Evolutionary conservation across 2,888 invertebrate species (phyloP).

Genomic region (Psylliodes chrysocephalus): DNA sequence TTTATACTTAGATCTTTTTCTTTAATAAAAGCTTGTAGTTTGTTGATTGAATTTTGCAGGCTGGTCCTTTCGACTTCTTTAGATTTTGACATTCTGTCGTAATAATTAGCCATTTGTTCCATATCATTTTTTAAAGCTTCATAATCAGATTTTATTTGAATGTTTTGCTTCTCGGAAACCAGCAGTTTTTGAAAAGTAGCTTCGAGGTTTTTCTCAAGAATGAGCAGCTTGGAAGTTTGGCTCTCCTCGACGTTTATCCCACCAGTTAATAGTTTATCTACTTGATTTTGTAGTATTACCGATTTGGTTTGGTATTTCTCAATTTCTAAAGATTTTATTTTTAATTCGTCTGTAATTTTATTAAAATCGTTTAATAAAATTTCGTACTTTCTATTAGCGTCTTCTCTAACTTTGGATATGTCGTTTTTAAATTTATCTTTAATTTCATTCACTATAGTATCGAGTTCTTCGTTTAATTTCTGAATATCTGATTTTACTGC

Average conservation of each 20-base stretch:
- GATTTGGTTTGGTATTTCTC: constrained; percentile 69
- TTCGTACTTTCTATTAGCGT: constrained; percentile 70
- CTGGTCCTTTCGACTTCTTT: constrained; percentile 70
- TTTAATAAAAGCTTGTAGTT: constrained; percentile 61
- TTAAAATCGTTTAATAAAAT: constrained; percentile 69
- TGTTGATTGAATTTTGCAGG: constrained; percentile 61
- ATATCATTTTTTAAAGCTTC: constrained; percentile 70
- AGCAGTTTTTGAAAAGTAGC: constrained; percentile 71
- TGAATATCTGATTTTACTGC: constrained; percentile 65
- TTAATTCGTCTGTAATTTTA: constrained; percentile 68
- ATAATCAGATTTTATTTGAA: constrained; percentile 69
- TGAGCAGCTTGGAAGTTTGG: constrained; percentile 59
- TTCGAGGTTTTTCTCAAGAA: constrained; percentile 69
- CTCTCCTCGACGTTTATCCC: constrained; percentile 59
- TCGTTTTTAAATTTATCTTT: constrained; percentile 70
- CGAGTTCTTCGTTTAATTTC: constrained; percentile 67
- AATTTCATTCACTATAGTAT: constrained; percentile 68
- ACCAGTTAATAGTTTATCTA: constrained; percentile 62
- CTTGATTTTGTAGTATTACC: constrained; percentile 67
- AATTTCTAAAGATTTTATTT: constrained; percentile 67
- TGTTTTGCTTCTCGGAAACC: constrained; percentile 69
- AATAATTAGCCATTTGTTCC: constrained; percentile 67
- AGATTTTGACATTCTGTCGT: constrained; percentile 68
- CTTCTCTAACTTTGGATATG: constrained; percentile 68
- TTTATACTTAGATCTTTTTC: constrained; percentile 55